Evolutionary conservation across 2,113 vertebrate species (phyloP).

Genomic region (Neomonachus schauinslandi): DNA sequence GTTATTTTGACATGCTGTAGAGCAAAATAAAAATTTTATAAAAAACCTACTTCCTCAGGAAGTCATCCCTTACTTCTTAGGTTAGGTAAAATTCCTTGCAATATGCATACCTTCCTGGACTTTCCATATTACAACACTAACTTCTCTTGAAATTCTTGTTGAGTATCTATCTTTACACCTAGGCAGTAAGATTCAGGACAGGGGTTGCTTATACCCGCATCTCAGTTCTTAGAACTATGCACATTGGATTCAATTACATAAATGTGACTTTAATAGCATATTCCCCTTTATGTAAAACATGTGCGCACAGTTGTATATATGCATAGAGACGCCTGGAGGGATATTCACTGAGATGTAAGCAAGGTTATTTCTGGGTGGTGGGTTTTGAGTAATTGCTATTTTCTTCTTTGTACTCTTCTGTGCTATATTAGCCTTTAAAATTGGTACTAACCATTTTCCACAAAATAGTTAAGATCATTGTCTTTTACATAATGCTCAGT

Average conservation of each 20-base stretch:
- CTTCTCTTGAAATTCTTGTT: background rate
- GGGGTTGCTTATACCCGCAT: background rate
- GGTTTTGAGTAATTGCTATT: background rate
- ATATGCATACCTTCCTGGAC: background rate
- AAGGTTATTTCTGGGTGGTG: background rate
- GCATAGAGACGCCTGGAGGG: background rate
- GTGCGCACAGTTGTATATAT: background rate
- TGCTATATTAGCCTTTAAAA: background rate
- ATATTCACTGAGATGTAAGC: background rate
- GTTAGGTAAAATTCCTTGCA: background rate
- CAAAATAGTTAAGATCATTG: background rate
- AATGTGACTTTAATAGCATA: background rate
- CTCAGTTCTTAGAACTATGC: background rate
- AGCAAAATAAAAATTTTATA: conserved; percentile 26
- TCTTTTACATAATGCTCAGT: background rate
- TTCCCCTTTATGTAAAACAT: background rate
- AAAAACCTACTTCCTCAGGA: background rate
- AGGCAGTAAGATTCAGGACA: background rate
- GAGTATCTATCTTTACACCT: background rate
- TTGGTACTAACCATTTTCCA: background rate
- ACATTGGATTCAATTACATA: background rate
- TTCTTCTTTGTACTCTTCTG: background rate
- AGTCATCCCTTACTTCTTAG: background rate
- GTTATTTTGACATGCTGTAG: background rate
- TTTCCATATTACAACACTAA: background rate